Base-by-base conservation (phyloP, 2,113 vertebrate species). In the Perca schrenkii region DNA sequence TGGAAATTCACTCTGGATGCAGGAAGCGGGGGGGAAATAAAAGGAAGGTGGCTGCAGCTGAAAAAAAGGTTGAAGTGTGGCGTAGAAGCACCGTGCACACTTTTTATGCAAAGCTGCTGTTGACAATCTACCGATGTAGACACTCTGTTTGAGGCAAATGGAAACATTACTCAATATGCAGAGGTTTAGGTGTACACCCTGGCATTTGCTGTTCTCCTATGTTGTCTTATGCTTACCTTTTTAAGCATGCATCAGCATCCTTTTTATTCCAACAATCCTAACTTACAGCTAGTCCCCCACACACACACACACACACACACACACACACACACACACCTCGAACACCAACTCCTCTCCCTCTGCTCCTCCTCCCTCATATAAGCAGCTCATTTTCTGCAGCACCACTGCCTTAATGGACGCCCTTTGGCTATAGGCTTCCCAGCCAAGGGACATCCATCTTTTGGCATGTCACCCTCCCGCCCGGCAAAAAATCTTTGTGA, bases 381-480 rank as follows among this genome's bases (percentile, higher is more conserved):
- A 95, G 96, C 96, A 96, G 94, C 95, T 96, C 95, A 92, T 95
- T 93, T 96, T 96, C 96, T 96, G 96, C 96, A 95, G 96, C 96
- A 94, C 90, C 95, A 91, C 93, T 92, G 96, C 97, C 98, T 96
- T 99, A 98, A 99, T 99, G 97, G 97, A 97, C 97, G 96, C 97
- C 98, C 97, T 96, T 92, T 96, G 97, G 98, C 97, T 95, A 96
- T 96, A 97, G 96, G 96, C 97, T 95, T 94, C 96, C 95, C 96
- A 96, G 96, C 96, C 97, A 96, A 95, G 96, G 97, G 96, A 98
- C 97, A 99, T 99, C 97, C 97, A 98, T 99, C 98, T 99, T 98
- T 96, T 94, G 93, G 92, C 89, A 86, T 97, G 97, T 98, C 97
- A 98, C 95, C 94, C 95, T 95, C 96, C 96, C 96, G 96, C 90